A percentile compares a stretch with the other conserved stretches of the same genome.
phyloP scores from a whole-genome alignment of 2,888 invertebrate species.

The Mythimna lalbum region DNA sequence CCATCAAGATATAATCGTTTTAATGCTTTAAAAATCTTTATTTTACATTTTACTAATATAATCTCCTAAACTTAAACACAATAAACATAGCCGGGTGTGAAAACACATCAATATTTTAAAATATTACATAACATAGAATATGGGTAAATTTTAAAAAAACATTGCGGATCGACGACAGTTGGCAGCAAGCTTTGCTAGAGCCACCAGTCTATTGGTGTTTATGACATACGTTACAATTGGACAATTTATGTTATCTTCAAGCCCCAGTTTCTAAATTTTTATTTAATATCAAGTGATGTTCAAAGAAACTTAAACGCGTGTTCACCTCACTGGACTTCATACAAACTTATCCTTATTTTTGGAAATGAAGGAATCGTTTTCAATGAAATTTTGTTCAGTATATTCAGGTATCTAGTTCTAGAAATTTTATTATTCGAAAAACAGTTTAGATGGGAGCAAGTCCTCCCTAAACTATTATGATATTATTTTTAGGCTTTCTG shows the following conservation, averaged over 20 bases:
- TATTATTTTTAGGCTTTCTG: too few species aligned
- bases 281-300: too few species aligned
- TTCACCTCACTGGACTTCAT: too few species aligned
- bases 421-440: too few species aligned
- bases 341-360: too few species aligned
- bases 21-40: slow-evolving; percentile 9
- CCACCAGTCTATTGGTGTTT: neutral
- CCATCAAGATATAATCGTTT: slow-evolving; percentile 2
- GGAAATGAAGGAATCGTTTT: too few species aligned
- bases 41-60: slow-evolving; percentile 26
- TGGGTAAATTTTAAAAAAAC: neutral
- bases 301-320: too few species aligned
- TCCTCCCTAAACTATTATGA: too few species aligned
- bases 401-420: too few species aligned
- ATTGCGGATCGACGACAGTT: neutral
- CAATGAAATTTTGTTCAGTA: too few species aligned
- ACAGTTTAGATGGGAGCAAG: too few species aligned
- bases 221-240: neutral
- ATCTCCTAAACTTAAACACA: slow-evolving; percentile 51
- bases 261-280: neutral
- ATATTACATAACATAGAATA: slow-evolving; percentile 12
- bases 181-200: neutral
- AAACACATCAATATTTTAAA: slow-evolving; percentile 10
- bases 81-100: slow-evolving; percentile 21
- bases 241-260: neutral